These are phyloP conservation scores for Porites divaricata DNA, from an alignment of 92 coral and sea anemone species.

Conservation along the genomic window DNA sequence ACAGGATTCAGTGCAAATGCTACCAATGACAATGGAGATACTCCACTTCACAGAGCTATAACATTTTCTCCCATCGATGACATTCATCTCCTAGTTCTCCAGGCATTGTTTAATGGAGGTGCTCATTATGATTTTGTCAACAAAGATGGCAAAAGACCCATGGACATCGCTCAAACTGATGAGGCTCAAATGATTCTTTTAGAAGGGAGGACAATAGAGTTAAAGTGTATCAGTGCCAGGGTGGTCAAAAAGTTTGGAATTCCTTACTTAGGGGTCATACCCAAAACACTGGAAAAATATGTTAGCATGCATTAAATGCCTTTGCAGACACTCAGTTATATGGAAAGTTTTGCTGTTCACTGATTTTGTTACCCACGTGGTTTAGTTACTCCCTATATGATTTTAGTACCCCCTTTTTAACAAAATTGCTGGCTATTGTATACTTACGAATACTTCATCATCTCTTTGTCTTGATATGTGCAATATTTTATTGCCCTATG, in stretches of 20 bases:
- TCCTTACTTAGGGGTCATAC: conserved; percentile 60
- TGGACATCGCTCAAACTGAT: conserved; percentile 55
- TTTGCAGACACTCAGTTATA: too few species aligned
- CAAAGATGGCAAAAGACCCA: conserved; percentile 51
- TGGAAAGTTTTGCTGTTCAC: too few species aligned
- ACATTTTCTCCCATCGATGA: conserved; percentile 47
- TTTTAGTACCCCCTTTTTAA: too few species aligned
- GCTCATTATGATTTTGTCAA: conserved; percentile 62
- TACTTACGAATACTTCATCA: too few species aligned
- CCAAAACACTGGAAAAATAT: conserved; percentile 57
- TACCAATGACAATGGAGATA: conserved; percentile 57
- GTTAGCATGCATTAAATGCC: neutral
- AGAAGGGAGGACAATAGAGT: conserved; percentile 32
- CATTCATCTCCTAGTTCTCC: conserved; percentile 8
- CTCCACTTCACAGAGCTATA: conserved; percentile 64
- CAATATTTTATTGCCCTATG: too few species aligned
- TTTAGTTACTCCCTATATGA: too few species aligned
- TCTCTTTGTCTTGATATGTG: too few species aligned
- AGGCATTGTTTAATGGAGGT: conserved; percentile 57
- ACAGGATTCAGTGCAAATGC: conserved; percentile 63
- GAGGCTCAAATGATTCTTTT: conserved; percentile 51
- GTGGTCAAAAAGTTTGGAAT: conserved; percentile 54
- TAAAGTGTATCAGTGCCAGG: conserved; percentile 74
- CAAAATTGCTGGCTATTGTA: too few species aligned
- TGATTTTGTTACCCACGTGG: too few species aligned